Base-by-base conservation (phyloP, 1,140 invertebrate genomes). In the Pseudoatta argentina region DNA sequence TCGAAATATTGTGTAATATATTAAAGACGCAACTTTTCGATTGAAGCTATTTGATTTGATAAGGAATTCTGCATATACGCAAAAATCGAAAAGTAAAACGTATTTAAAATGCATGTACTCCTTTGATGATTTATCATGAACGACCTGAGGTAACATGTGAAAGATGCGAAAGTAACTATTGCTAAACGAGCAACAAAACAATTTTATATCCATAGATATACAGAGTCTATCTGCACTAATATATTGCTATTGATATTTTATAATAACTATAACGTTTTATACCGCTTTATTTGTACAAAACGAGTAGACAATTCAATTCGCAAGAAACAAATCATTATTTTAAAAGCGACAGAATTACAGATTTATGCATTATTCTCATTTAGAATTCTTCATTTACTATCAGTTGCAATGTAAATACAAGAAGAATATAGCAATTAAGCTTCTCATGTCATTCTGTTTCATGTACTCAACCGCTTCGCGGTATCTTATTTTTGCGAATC, bases 261-360 rank as follows among this genome's bases (percentile, higher is more conserved):
- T 85, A 87, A 34, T 67, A 66, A 89, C 77, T 86, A 73, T 81
- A 85, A 88, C 86, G 71, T 92, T 92, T 92, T 92, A 86, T 92
- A 92, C 75, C 61, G 27, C 63, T 81, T 92, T 78, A 85, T 91
- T 92, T 92, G 34, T 82, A 87, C 34, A 55, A 85, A 69, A 53
- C 81, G 63, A 18, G 27, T 21, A 66, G 34, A 79, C 30, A 10
- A 14, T 78, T 86, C n/a, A 30, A 71, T 87, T 87, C 8, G 51
- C n/a, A 24, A 57, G 14, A 27, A 67, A 75, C 1, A 30, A 59
- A 75, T 48, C 18, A 24, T 69, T 86, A 71, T 81, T 44, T 81
- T 71, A 44, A 57, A 61, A 51, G 30, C 14, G 48, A 21, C 24
- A 83, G 24, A 81, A 34, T 34, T 34, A 6, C 2, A 82, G 57